Percentiles rank a stretch among this genome's conserved stretches.
Conservation (phyloP, 2,888 invertebrate genomes). For the Drosophila mayaguana region DNA sequence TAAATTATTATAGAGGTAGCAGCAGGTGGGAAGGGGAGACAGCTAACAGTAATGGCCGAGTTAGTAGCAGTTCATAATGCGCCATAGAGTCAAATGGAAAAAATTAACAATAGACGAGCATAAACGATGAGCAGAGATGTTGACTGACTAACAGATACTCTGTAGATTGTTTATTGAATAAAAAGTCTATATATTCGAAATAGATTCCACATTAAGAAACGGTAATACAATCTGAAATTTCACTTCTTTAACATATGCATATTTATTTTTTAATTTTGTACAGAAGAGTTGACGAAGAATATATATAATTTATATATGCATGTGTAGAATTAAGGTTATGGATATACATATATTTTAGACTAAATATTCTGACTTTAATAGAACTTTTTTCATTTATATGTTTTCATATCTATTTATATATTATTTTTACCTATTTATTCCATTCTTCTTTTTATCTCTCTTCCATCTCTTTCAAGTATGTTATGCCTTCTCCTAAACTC, state of each 20-base stretch:
- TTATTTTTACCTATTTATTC: no score
- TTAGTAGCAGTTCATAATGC: slow-evolving; percentile 25
- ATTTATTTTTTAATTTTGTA: no score
- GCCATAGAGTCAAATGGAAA: slow-evolving; percentile 28
- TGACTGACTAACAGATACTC: not conserved
- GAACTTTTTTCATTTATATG: no score
- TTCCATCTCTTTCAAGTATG: no score
- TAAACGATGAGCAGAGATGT: not conserved
- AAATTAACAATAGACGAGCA: slow-evolving; percentile 31
- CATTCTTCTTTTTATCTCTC: not conserved
- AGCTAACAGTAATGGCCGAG: slow-evolving; percentile 34
- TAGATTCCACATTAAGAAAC: not conserved
- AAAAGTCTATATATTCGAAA: not conserved
- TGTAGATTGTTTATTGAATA: not conserved
- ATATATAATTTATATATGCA: no score
- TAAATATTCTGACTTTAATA: no score
- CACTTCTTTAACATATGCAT: no score
- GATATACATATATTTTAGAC: no score
- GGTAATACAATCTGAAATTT: no score
- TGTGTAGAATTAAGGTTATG: no score
- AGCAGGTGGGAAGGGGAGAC: not conserved
- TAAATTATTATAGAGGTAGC: slow-evolving; percentile 57
- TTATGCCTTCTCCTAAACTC: not conserved
- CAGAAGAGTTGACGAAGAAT: no score
- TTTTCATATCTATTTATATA: no score